Conservation (phyloP, 1,140 invertebrate species). For the Popillia japonica region DNA sequence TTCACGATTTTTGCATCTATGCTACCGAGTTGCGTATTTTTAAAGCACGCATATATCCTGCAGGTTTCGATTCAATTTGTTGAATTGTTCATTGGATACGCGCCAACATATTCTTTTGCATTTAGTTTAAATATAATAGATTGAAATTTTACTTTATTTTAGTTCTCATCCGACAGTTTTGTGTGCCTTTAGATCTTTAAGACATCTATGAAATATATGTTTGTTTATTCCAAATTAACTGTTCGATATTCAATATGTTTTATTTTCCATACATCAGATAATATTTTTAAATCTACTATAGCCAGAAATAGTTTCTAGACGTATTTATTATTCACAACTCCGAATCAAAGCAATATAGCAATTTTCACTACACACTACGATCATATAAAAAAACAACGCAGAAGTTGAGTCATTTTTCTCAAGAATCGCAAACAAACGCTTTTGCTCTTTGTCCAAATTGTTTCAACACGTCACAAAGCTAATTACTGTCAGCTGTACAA, state of each 20-base stretch:
- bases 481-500: too few relatives aligned
- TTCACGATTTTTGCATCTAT: not conserved
- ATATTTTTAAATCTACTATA: too few relatives aligned
- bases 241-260: not conserved
- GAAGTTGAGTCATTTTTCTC: too few relatives aligned
- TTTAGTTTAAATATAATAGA: slow-evolving; percentile 26
- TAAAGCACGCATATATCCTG: not conserved
- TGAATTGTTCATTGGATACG: slow-evolving; percentile 11
- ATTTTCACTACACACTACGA: too few relatives aligned
- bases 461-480: too few relatives aligned
- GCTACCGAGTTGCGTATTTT: slow-evolving; percentile 12
- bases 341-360: too few relatives aligned
- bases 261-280: not conserved
- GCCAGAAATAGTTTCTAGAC: too few relatives aligned
- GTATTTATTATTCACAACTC: too few relatives aligned
- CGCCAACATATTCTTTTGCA: slow-evolving; percentile 27
- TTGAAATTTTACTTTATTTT: not conserved
- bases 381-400: too few relatives aligned
- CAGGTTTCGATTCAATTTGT: slow-evolving; percentile 30
- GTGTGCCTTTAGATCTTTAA: not conserved
- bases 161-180: not conserved
- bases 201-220: not conserved
- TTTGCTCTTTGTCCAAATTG: too few relatives aligned
- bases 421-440: too few relatives aligned
- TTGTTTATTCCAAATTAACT: not conserved